Percentiles rank a stretch among this genome's conserved stretches.
These are phyloP conservation scores for Rosalia funebris DNA, from an alignment of 2,888 invertebrate species.

Conservation along the genomic window DNA sequence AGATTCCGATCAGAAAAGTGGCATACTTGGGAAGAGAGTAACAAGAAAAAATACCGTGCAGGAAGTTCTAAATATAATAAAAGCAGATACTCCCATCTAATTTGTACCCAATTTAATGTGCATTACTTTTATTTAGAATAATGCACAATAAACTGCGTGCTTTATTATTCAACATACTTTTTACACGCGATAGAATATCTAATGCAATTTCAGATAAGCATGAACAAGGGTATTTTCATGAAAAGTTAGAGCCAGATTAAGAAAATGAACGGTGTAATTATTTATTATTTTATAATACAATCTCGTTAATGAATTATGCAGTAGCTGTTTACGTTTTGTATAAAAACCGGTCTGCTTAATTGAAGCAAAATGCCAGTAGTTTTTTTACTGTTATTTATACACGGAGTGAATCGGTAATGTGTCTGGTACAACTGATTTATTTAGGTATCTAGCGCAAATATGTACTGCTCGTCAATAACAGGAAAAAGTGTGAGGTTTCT, in stretches of 20 bases:
- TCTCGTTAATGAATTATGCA: slow-evolving; percentile 27
- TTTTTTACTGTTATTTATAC: too few relatives aligned
- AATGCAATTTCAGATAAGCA: slow-evolving; percentile 32
- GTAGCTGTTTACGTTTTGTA: slow-evolving; percentile 23
- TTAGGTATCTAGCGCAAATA: too few relatives aligned
- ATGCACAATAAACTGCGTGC: slow-evolving; percentile 23
- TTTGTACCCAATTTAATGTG: not conserved
- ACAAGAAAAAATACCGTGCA: not conserved
- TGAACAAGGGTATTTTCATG: slow-evolving; percentile 25
- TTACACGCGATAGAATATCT: slow-evolving; percentile 28
- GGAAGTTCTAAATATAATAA: not conserved
- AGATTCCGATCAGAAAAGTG: too few relatives aligned
- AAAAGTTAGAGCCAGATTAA: slow-evolving; percentile 30
- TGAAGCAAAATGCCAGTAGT: slow-evolving; percentile 31
- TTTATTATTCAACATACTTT: slow-evolving; percentile 27
- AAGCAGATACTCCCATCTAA: not conserved
- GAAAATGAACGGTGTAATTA: slow-evolving; percentile 49
- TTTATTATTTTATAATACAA: slow-evolving; percentile 42
- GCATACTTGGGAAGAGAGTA: too few relatives aligned
- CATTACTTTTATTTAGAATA: slow-evolving; percentile 17
- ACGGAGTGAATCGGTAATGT: too few relatives aligned
- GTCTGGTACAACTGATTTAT: too few relatives aligned
- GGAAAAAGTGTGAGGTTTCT: too few relatives aligned
- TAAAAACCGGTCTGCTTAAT: slow-evolving; percentile 52
- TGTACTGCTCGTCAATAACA: too few relatives aligned